These are phyloP conservation scores for Gallinago nigripennis DNA, from an alignment of 2,797 vertebrate species.

Conservation along the genomic window DNA sequence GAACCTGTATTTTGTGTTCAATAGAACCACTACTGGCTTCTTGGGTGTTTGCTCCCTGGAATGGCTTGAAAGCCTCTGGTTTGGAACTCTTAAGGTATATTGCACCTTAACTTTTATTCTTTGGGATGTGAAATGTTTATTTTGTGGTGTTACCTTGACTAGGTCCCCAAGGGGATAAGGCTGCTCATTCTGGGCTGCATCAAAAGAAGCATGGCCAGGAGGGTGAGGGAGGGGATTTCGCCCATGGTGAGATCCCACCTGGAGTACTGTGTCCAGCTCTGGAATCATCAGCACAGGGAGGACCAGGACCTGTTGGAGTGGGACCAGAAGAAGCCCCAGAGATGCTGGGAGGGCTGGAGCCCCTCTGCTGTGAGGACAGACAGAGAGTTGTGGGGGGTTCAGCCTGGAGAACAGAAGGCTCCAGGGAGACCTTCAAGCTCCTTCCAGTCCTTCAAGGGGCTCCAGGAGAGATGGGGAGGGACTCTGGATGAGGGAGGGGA, in stretches of 20 bases:
- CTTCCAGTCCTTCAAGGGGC: too few relatives aligned
- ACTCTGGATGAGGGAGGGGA: too few relatives aligned
- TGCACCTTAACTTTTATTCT: not conserved
- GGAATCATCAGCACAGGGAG: not conserved
- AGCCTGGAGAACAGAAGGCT: too few relatives aligned
- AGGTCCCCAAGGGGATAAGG: not conserved
- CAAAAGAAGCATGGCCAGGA: not conserved
- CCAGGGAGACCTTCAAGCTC: too few relatives aligned
- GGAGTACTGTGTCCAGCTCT: not conserved
- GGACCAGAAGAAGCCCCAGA: not conserved
- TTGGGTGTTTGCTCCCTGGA: not conserved
- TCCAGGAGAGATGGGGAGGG: too few relatives aligned
- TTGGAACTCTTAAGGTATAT: not conserved
- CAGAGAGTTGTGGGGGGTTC: too few relatives aligned
- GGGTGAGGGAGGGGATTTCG: not conserved
- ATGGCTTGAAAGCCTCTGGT: not conserved
- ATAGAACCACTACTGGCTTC: not conserved
- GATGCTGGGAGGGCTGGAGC: too few relatives aligned
- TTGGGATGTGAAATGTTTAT: fast-evolving
- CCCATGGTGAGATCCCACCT: not conserved
- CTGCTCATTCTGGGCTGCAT: not conserved
- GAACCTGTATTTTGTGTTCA: fast-evolving
- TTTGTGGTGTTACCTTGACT: not conserved
- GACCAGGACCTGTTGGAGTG: not conserved
- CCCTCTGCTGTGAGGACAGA: too few relatives aligned